Base-by-base conservation (phyloP, 2,797 vertebrate species). In the Intellagama lesueurii region DNA sequence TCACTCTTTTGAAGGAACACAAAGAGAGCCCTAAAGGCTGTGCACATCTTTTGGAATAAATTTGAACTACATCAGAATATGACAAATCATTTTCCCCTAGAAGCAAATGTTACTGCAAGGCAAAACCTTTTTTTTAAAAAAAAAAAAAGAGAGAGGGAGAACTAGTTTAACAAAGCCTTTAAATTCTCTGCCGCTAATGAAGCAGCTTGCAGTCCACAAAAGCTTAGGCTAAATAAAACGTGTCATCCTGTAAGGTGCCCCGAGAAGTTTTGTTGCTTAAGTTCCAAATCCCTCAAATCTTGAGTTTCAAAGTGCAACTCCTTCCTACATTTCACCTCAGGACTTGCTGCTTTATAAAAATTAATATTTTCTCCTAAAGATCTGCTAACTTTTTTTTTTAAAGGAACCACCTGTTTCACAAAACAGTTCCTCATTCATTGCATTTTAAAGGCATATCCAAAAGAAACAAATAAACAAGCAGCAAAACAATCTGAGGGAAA, bases 371-470 rank as follows among this genome's bases (percentile, higher is more conserved):
- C 91, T 92, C 87, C 85, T 93, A 75, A 93, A 73, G 6, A 60
- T 88, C 14, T 89, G 66, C 85, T 91, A 40, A 40, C 40, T 87
- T 94, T 95, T 87, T 94, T 95, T 90, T 94, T 79, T 60, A 94
- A 95, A 90, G 4, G 76, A 84, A 60, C 60, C 81, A 24, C 81
- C 89, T 88, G 92, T 90, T 83, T 83, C 52, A 81, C 79, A 35
- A 91, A 83, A 6, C 0, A 6, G 69, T 83, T 91, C 77, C 86
- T 89, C 93, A 47, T 92, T 92, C 93, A 95, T 90, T 77, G 87
- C 85, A 92, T 90, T 91, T 93, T 92, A 81, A 93, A 93, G 93
- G 91, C 82, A 83, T 85, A 91, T 44, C 90, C 76, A 92, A 87
- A 81, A 64, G 60, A 56, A 56, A 56, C 52, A 56, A 56, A 56